Evolutionary conservation across 2,888 invertebrate species (phyloP).

Genomic region (Andricus quercusramuli): DNA sequence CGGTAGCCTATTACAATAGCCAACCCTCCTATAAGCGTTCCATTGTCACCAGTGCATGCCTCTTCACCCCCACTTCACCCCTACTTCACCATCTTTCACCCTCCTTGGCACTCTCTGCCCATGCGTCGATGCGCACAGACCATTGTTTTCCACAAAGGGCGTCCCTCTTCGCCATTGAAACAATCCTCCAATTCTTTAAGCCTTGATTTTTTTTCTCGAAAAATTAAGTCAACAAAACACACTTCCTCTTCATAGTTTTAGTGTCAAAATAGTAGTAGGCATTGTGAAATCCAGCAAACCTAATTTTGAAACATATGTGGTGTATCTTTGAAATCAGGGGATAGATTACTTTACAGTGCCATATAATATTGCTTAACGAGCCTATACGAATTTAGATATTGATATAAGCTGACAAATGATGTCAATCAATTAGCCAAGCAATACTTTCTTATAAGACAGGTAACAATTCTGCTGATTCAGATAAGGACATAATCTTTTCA

Average conservation of each 20-base stretch:
- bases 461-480: not conserved
- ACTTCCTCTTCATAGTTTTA: not conserved
- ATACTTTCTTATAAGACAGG: not conserved
- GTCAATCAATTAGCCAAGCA: not conserved
- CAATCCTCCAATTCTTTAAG: conserved; percentile 7
- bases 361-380: not conserved
- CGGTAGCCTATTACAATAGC: conserved; percentile 76
- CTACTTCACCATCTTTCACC: conserved; percentile 42
- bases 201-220: not conserved
- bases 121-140: conserved; percentile 76
- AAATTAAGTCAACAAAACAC: not conserved
- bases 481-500: not conserved
- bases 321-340: not conserved
- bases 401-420: not conserved
- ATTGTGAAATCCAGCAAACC: too few species aligned
- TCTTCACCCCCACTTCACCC: conserved; percentile 44
- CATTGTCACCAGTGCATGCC: conserved; percentile 73
- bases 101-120: conserved; percentile 68
- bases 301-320: too few species aligned
- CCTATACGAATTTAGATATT: not conserved
- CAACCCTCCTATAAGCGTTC: conserved; percentile 72
- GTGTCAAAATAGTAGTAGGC: not conserved
- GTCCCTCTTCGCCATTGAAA: conserved; percentile 62
- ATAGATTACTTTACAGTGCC: not conserved
- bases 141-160: conserved; percentile 75